A percentile compares a stretch with the other conserved stretches of the same genome.
Conservation (phyloP, 2,113 vertebrate genomes). For the Xenus cinereus region DNA sequence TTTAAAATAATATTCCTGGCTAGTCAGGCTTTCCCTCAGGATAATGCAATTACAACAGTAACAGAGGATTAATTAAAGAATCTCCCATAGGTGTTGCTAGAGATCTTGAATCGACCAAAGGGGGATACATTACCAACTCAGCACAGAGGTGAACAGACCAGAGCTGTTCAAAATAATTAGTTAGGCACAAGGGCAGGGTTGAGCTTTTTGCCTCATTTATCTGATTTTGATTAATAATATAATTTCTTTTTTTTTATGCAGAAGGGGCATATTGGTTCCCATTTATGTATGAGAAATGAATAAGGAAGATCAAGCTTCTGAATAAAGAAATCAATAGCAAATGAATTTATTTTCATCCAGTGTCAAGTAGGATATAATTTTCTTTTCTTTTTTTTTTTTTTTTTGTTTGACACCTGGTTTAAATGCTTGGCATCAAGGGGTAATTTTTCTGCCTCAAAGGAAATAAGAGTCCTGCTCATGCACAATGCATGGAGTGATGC, state of each 20-base stretch:
- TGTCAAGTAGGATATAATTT: neutral
- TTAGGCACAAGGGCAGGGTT: slow-evolving; percentile 58
- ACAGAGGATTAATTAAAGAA: slow-evolving; percentile 96
- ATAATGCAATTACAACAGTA: slow-evolving; percentile 90
- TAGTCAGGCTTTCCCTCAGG: slow-evolving; percentile 80
- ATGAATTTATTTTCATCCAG: neutral
- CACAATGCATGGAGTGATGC: neutral
- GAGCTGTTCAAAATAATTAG: slow-evolving; percentile 73
- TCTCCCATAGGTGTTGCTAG: slow-evolving; percentile 82
- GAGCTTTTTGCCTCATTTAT: slow-evolving; percentile 64
- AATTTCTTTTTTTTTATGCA: slow-evolving; percentile 44
- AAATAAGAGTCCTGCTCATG: neutral
- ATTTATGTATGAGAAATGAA: slow-evolving; percentile 41
- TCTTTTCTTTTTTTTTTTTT: neutral
- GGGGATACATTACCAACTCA: slow-evolving; percentile 76
- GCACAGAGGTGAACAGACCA: slow-evolving; percentile 75
- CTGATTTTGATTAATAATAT: slow-evolving; percentile 71
- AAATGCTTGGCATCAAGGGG: neutral
- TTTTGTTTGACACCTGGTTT: neutral
- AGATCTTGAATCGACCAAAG: slow-evolving; percentile 77
- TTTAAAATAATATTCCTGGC: slow-evolving; percentile 92
- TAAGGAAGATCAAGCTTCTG: neutral
- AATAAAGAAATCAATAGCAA: slow-evolving; percentile 44
- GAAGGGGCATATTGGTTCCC: neutral
- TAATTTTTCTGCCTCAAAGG: neutral